Conservation (phyloP, 2,888 invertebrate species). For the Nomada goodeniana region DNA sequence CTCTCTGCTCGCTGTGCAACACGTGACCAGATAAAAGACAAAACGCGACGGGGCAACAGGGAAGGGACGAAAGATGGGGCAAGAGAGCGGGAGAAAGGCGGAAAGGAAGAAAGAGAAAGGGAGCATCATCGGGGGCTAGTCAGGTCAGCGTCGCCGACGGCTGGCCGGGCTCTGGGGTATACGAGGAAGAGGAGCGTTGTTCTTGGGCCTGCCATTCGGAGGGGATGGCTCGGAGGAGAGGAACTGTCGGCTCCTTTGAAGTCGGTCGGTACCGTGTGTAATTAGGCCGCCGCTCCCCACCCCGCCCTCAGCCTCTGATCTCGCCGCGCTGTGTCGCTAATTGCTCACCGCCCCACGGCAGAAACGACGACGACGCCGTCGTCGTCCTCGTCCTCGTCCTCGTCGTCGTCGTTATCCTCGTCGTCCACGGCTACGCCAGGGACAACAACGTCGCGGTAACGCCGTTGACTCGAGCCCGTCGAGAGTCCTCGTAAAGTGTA, state of each 20-base stretch:
- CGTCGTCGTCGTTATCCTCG: slow-evolving; percentile 43
- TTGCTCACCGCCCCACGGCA: slow-evolving; percentile 83
- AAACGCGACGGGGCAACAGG: slow-evolving; percentile 12
- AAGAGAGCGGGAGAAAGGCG: slow-evolving; percentile 38
- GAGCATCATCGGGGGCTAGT: slow-evolving; percentile 68
- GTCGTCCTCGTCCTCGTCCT: slow-evolving; percentile 43
- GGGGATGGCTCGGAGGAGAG: slow-evolving; percentile 79
- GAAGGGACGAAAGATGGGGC: slow-evolving; percentile 16
- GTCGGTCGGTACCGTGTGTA: slow-evolving; percentile 83
- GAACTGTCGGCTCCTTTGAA: slow-evolving; percentile 83
- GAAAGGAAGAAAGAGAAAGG: slow-evolving; percentile 33
- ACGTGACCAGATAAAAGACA: slow-evolving; percentile 25
- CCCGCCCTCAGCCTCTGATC: slow-evolving; percentile 81
- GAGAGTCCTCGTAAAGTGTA: slow-evolving; percentile 28
- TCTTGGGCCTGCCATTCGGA: slow-evolving; percentile 75
- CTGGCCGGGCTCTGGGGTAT: slow-evolving; percentile 69
- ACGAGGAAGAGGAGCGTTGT: slow-evolving; percentile 79
- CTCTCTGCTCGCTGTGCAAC: background rate
- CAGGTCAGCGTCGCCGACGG: slow-evolving; percentile 70
- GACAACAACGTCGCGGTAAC: slow-evolving; percentile 24
- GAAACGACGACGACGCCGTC: slow-evolving; percentile 71
- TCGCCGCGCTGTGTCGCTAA: slow-evolving; percentile 83
- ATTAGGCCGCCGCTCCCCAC: slow-evolving; percentile 82
- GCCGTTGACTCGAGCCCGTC: background rate
- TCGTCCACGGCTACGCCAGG: slow-evolving; percentile 32